A percentile compares a stretch with the other conserved stretches of the same genome.
phyloP scores from a whole-genome alignment of 2,113 vertebrate genomes.

The Rhynchopsitta pachyrhyncha region DNA sequence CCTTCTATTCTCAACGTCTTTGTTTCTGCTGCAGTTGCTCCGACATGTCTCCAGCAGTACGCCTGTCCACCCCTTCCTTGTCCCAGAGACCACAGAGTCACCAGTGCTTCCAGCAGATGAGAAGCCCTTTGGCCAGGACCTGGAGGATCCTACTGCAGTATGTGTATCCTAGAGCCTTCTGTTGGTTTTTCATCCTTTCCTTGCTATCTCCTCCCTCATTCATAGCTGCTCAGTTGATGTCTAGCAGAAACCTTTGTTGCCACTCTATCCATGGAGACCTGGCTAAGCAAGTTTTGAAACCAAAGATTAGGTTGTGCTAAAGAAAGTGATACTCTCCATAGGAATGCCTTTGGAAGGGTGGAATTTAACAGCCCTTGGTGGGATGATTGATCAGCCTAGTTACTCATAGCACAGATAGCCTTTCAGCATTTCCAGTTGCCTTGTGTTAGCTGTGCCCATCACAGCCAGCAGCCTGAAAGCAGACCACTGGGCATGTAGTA shows the following conservation, averaged over 20 bases:
- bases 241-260: background rate
- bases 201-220: background rate
- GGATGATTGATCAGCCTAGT: background rate
- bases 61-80: constrained; percentile 48
- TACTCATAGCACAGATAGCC: background rate
- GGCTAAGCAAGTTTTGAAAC: background rate
- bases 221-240: background rate
- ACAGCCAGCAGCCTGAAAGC: background rate
- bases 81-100: constrained; percentile 12
- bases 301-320: background rate
- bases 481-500: background rate
- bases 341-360: background rate
- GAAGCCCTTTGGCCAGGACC: background rate
- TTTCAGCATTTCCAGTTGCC: background rate
- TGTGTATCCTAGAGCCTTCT: background rate
- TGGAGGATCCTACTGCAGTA: background rate
- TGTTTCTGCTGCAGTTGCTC: constrained; percentile 37
- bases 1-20: background rate
- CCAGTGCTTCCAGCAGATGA: constrained; percentile 39
- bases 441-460: background rate
- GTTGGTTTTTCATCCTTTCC: background rate
- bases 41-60: constrained; percentile 73
- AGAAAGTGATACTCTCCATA: background rate
- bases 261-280: background rate
- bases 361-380: background rate